Percentiles rank a stretch among this genome's conserved stretches.
These are phyloP conservation scores for Troides aeacus DNA, from an alignment of 2,888 invertebrate genomes.

Conservation along the genomic window DNA sequence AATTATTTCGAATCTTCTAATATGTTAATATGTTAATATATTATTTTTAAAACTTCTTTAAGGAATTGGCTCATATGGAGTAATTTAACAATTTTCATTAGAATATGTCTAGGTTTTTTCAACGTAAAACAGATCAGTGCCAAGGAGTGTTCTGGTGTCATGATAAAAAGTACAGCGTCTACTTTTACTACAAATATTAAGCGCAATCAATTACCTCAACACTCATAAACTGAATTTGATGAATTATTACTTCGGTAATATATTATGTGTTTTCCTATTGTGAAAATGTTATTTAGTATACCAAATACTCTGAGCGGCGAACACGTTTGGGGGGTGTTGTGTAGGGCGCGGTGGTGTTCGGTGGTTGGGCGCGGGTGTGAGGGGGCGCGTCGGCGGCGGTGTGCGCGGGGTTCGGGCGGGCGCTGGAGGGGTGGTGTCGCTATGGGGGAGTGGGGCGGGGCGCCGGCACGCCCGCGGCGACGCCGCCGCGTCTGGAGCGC, in stretches of 20 bases:
- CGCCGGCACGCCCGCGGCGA: slow-evolving; percentile 43
- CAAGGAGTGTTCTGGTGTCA: no score
- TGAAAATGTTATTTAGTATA: not conserved
- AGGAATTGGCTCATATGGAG: no score
- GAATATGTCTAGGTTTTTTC: no score
- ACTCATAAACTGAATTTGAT: not conserved
- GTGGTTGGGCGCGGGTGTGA: slow-evolving; percentile 36
- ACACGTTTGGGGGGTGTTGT: slow-evolving; percentile 20
- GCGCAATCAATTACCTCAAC: no score
- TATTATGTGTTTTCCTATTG: not conserved
- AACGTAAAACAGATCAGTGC: no score
- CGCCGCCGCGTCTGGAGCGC: slow-evolving; percentile 62
- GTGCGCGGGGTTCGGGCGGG: slow-evolving; percentile 37
- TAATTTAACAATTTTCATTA: no score
- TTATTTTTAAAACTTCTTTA: no score
- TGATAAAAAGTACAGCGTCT: no score
- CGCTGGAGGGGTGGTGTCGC: slow-evolving; percentile 33
- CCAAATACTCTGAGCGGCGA: slow-evolving; percentile 1
- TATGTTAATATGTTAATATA: no score
- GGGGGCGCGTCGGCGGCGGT: slow-evolving; percentile 37
- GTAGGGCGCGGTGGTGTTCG: slow-evolving; percentile 26
- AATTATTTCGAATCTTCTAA: no score
- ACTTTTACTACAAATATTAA: no score
- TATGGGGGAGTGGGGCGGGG: slow-evolving; percentile 35
- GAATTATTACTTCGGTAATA: not conserved